Percentiles rank a stretch among this genome's conserved stretches.
Evolutionary conservation across 1,140 invertebrate species (phyloP).

Genomic region (Phenacoccus solenopsis): DNA sequence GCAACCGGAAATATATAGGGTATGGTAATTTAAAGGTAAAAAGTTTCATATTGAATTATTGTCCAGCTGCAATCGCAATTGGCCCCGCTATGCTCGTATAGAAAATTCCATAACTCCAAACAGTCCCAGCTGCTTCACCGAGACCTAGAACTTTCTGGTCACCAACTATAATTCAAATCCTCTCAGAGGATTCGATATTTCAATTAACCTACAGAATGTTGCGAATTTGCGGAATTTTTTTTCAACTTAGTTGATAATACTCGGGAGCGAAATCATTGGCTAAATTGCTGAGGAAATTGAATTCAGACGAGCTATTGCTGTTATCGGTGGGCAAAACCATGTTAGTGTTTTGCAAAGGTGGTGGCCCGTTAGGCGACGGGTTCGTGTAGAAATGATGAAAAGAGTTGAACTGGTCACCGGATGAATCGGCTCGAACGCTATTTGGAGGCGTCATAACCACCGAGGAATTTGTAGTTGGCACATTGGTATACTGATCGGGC

Average conservation of each 20-base stretch:
- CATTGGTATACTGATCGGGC: constrained; percentile 25
- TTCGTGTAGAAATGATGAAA: constrained; percentile 54
- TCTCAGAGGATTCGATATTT: too few species aligned
- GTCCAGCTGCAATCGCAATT: too few species aligned
- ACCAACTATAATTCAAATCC: too few species aligned
- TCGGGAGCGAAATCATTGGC: constrained; percentile 83
- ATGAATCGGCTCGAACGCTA: constrained; percentile 41
- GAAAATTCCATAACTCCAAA: too few species aligned
- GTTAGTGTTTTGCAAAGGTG: constrained; percentile 25
- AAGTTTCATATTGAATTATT: too few species aligned
- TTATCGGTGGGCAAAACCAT: constrained; percentile 44
- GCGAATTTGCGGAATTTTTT: constrained; percentile 9
- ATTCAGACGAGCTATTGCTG: constrained; percentile 79
- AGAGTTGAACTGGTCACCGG: constrained; percentile 47
- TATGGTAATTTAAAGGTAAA: too few species aligned
- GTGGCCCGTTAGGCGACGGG: constrained; percentile 35
- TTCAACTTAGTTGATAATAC: constrained; percentile 69
- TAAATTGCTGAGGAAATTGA: constrained; percentile 79
- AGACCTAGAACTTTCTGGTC: too few species aligned
- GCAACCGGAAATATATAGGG: too few species aligned
- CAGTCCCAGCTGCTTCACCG: too few species aligned
- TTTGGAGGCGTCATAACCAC: constrained; percentile 43
- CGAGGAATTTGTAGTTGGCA: constrained; percentile 34
- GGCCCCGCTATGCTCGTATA: too few species aligned
- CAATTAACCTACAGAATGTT: too few species aligned